These are phyloP conservation scores for Chelonus formosanus DNA, from an alignment of 2,888 invertebrate species.

Conservation along the genomic window DNA sequence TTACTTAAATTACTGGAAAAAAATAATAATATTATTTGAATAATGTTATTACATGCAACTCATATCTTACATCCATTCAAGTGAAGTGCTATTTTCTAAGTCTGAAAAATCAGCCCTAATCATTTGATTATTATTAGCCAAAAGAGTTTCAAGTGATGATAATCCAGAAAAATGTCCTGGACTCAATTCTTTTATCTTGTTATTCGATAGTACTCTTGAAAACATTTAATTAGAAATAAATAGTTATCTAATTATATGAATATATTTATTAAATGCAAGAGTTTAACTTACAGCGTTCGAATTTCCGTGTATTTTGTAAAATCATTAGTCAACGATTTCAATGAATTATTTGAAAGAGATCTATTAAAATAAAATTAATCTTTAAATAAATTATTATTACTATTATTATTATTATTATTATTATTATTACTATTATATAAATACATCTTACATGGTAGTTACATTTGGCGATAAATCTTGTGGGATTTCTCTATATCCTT, in stretches of 20 bases:
- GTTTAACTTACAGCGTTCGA: conserved; percentile 47
- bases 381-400: not conserved
- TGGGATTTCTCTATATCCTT: conserved; percentile 51
- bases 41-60: conserved; percentile 29
- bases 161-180: conserved; percentile 65
- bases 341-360: conserved; percentile 54
- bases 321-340: conserved; percentile 46
- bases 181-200: conserved; percentile 60
- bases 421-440: not conserved
- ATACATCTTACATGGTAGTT: conserved; percentile 54
- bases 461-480: conserved; percentile 51
- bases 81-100: conserved; percentile 60
- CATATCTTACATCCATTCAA: conserved; percentile 64
- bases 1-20: conserved; percentile 62
- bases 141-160: conserved; percentile 64
- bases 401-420: not conserved
- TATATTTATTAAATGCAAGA: not conserved
- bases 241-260: conserved; percentile 32
- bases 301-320: conserved; percentile 50
- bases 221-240: conserved; percentile 4
- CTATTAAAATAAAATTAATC: conserved; percentile 44
- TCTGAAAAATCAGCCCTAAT: conserved; percentile 62
- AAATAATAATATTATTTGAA: conserved; percentile 18
- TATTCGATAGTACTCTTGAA: conserved; percentile 58
- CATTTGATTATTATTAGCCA: conserved; percentile 66